Evolutionary conservation across 1,140 invertebrate species (phyloP).

Genomic region (Drosophila fuyamai): DNA sequence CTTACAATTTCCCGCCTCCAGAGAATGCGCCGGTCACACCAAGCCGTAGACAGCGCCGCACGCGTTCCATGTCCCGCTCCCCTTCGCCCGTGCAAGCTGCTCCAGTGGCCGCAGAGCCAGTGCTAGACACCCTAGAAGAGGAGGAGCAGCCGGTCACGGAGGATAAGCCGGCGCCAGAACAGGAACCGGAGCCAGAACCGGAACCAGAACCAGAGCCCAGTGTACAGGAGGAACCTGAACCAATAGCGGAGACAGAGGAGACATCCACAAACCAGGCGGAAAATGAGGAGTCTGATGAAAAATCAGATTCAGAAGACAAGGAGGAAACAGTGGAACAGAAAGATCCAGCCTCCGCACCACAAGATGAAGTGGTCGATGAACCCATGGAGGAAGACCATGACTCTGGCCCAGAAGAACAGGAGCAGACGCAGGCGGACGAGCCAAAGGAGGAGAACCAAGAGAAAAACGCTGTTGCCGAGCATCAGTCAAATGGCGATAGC

Average conservation of each 20-base stretch:
- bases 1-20: slow-evolving; percentile 21
- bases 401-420: slow-evolving; percentile 7
- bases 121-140: slow-evolving; percentile 63
- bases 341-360: background rate
- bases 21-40: slow-evolving; percentile 76
- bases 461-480: slow-evolving; percentile 22
- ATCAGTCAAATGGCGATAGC: slow-evolving; percentile 57
- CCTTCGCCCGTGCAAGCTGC: slow-evolving; percentile 73
- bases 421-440: slow-evolving; percentile 16
- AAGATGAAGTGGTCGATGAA: slow-evolving; percentile 41
- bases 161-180: slow-evolving; percentile 4
- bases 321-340: slow-evolving; percentile 14
- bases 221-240: slow-evolving; percentile 23
- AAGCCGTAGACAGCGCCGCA: slow-evolving; percentile 73
- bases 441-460: slow-evolving; percentile 8
- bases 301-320: slow-evolving; percentile 9
- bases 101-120: slow-evolving; percentile 63
- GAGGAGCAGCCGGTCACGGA: slow-evolving; percentile 48
- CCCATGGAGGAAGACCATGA: slow-evolving; percentile 36
- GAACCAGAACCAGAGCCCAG: slow-evolving; percentile 11
- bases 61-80: slow-evolving; percentile 81
- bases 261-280: slow-evolving; percentile 19
- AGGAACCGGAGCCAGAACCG: slow-evolving; percentile 1
- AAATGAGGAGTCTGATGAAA: slow-evolving; percentile 11
- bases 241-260: slow-evolving; percentile 13